Evolutionary conservation across 92 coral and sea anemone species (phyloP), one percentile per base, ranked within the genome.

Genomic region (Parazoanthus atlanticus): DNA sequence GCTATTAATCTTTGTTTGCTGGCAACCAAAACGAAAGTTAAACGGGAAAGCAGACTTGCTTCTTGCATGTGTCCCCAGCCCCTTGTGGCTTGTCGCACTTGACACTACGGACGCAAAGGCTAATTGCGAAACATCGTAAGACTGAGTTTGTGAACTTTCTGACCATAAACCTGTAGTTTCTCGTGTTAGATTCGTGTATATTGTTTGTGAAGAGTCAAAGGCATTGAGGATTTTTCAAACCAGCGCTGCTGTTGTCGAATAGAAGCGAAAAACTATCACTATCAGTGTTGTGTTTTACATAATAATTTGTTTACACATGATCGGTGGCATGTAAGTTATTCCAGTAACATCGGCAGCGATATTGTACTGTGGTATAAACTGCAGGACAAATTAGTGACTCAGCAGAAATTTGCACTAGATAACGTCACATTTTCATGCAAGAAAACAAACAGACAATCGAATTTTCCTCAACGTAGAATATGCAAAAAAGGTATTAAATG

Each of bases 81-180:
- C 26, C 67, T n/a, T n/a, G n/a, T n/a, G n/a, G n/a, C 65, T 0
- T 15, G 21, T 56, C 7, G 67, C 26, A 21, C 67, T 61, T 61
- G 28, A 61, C 69, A 61, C 69, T 4, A 61, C 26, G 1, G 28
- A 23, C 69, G 66, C 66, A 56, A 56, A 56, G 40, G 41, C 43
- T 21, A 75, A 75, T 75, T 75, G 79, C 79, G 79, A 75, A 75
- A 75, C 79, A n/a, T 34, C 33, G 79, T 36, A 75, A 75, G 36
- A 36, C 17, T 17, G 25, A 36, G 9, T 74, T 74, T 34, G 0
- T 74, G 36, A 32, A 16, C 23, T 10, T 13, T 74, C 23, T 36
- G 79, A 36, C 43, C 12, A 0, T 73, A 17, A 29, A 73, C 9
- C 25, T 25, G 23, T 5, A 5, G 21, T 61, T 61, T 25, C 3